phyloP scores from a whole-genome alignment of 1,140 invertebrate species.

The Neodiprion pinetum region DNA sequence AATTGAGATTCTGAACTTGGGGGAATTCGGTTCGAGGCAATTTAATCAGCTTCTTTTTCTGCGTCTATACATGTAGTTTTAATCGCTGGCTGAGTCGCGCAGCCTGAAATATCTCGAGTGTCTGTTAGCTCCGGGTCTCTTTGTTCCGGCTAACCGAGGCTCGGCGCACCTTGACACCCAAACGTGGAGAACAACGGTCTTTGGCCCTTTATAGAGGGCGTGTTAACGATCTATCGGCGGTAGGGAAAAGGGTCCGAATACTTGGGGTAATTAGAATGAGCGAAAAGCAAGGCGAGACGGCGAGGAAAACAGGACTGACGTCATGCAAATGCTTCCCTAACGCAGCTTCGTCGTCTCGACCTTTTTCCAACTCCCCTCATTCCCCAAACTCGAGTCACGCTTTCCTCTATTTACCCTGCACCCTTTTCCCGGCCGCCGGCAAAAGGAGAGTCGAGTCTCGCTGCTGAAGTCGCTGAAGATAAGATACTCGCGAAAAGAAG shows the following conservation, averaged over 20 bases:
- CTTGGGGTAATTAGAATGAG: neutral
- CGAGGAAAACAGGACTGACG: neutral
- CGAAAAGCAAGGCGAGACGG: neutral
- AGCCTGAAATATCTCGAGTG: too few relatives aligned
- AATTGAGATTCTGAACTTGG: too few relatives aligned
- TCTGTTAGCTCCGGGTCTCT: too few relatives aligned
- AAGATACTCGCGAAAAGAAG: too few relatives aligned
- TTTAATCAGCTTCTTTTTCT: neutral
- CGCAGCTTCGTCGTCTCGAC: neutral
- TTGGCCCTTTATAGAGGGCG: neutral
- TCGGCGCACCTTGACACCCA: too few relatives aligned
- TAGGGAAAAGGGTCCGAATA: neutral
- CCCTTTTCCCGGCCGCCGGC: neutral
- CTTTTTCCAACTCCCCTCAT: too few relatives aligned
- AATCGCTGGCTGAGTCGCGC: too few relatives aligned
- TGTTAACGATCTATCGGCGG: neutral
- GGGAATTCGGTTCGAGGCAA: neutral
- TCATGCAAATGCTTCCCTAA: neutral
- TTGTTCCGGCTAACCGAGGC: too few relatives aligned
- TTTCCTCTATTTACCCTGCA: neutral
- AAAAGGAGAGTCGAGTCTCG: neutral
- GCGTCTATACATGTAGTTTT: too few relatives aligned
- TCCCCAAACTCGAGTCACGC: neutral
- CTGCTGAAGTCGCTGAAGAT: too few relatives aligned
- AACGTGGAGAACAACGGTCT: too few relatives aligned